phyloP scores from a whole-genome alignment of 2,113 vertebrate species.

The Cnemophilus loriae region DNA sequence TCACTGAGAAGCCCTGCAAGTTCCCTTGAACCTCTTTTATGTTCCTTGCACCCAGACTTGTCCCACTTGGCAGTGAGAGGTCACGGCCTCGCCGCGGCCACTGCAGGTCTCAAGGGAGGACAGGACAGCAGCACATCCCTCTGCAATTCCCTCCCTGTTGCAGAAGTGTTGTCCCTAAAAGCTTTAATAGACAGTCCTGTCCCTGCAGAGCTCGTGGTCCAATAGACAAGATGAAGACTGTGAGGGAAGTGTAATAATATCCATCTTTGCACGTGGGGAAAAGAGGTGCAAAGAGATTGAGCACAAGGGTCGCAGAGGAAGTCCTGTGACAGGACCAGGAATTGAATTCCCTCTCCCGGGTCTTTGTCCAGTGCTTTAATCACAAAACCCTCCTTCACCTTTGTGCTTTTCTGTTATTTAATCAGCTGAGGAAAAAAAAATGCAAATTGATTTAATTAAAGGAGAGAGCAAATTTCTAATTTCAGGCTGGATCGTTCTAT shows the following conservation, averaged over 20 bases:
- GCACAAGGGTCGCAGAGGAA: background rate
- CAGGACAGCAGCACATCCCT: background rate
- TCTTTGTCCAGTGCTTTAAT: background rate
- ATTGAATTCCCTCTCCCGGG: background rate
- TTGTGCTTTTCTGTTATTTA: constrained; percentile 44
- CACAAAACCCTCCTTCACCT: background rate
- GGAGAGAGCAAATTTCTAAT: constrained; percentile 66
- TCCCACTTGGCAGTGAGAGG: fast-evolving
- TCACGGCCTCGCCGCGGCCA: fast-evolving
- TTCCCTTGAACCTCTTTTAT: fast-evolving
- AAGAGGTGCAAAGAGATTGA: background rate
- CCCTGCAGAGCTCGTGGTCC: background rate
- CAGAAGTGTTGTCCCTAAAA: background rate
- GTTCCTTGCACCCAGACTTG: fast-evolving
- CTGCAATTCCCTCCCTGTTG: fast-evolving
- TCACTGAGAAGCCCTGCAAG: background rate
- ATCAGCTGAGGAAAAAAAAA: constrained; percentile 35
- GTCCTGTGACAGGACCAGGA: background rate
- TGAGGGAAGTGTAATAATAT: background rate
- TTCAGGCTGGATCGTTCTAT: constrained; percentile 38
- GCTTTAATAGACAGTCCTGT: background rate
- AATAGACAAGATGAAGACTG: background rate
- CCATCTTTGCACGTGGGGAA: background rate
- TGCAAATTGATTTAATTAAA: constrained; percentile 77
- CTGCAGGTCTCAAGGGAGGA: background rate